phyloP scores from a whole-genome alignment of 2,888 invertebrate genomes.

The Euplagia quadripunctaria region DNA sequence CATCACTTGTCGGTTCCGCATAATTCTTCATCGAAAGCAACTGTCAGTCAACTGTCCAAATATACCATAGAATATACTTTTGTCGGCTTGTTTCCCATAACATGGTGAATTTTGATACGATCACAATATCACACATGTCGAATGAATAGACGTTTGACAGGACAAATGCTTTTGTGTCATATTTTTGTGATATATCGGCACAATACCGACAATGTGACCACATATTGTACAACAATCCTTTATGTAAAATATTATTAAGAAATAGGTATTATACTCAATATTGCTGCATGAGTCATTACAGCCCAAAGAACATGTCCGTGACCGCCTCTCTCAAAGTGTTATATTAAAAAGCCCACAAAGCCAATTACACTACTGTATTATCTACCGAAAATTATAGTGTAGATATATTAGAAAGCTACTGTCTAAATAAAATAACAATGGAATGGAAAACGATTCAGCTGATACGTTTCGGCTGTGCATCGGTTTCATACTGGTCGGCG shows the following conservation, averaged over 20 bases:
- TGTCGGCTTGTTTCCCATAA: conserved; percentile 73
- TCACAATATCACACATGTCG: conserved; percentile 57
- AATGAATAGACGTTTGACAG: conserved; percentile 50
- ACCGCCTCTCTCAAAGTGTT: conserved; percentile 42
- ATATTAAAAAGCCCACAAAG: conserved; percentile 43
- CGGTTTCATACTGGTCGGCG: conserved; percentile 47
- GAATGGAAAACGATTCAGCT: conserved; percentile 69
- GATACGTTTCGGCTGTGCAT: conserved; percentile 55
- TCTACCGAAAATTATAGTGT: conserved; percentile 65
- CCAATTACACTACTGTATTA: conserved; percentile 44
- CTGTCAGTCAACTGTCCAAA: conserved; percentile 85
- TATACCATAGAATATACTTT: conserved; percentile 67
- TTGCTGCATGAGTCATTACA: conserved; percentile 14
- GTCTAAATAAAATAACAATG: conserved; percentile 74
- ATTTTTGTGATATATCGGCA: conserved; percentile 27
- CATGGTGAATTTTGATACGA: conserved; percentile 66
- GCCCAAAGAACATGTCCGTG: conserved; percentile 28
- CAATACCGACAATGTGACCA: conserved; percentile 2
- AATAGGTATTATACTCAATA: conserved; percentile 3
- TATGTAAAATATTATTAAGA: not conserved
- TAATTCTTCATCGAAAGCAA: conserved; percentile 80
- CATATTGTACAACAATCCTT: not conserved
- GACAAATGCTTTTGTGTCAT: conserved; percentile 45
- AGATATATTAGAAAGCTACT: conserved; percentile 73
- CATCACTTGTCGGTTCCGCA: conserved; percentile 74